Evolutionary conservation across 2,113 vertebrate species (phyloP), one percentile per base, ranked within the genome.

Genomic region (Saccopteryx bilineata): DNA sequence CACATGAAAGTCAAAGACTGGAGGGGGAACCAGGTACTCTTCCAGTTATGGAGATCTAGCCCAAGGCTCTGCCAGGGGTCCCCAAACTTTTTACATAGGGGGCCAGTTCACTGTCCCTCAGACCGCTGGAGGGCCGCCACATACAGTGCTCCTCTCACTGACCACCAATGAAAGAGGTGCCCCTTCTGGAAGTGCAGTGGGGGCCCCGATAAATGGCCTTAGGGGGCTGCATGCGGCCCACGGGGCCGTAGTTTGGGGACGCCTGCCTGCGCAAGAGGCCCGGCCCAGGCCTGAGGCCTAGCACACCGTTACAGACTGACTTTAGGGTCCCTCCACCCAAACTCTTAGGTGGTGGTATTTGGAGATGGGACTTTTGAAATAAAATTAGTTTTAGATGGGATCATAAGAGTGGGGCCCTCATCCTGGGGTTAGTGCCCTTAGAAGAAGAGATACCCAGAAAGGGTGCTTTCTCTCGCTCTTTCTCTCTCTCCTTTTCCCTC

Each of bases 311-410:
- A n/a, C 8, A 21, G 48, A 54, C 11, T 79, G 33, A 87, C 24
- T 39, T 80, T 71, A 28, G 46, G 46, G 5, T 19, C 26, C 4
- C 4, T 4, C 0, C 58, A 2, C 1, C 1, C 7, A 21, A 48
- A 63, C 13, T 63, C n/a, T 9, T 10, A 23, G 23, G 63, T n/a
- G 26, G 28, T 11, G 9, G 21, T 76, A 33, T 63, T 61, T 87
- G 82, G 48, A 48, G 11, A 15, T 60, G 31, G n/a, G 28, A 18
- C 18, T 15, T 60, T 50, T 14, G 56, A 84, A 52, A 24, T n/a
- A 52, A 21, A 54, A 23, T 65, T 72, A 72, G 56, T 7, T 28
- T 39, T 31, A n/a, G 56, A n/a, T 80, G 56, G 80, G 24, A 9
- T 82, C 5, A 9, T 46, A 13, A 46, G 75, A 9, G n/a, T 19